Base-by-base conservation (phyloP, 2,113 vertebrate genomes). In the Cephalophus harveyi region DNA sequence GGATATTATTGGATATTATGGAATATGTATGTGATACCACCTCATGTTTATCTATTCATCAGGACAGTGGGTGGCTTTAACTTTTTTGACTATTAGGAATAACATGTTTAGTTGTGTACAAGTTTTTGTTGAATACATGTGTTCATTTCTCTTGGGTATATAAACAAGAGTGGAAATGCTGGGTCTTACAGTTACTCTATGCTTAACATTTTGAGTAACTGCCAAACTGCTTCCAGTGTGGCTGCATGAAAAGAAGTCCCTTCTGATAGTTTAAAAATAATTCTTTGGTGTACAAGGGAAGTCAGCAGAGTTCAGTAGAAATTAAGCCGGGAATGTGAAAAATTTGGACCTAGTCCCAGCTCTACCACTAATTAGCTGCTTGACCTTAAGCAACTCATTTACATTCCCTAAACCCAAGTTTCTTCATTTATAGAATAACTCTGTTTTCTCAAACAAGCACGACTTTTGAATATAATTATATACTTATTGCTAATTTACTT, bases 321-420 rank as follows among this genome's bases (percentile, higher is more conserved):
- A 96, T 78, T 67, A 83, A 96, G 89, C 14, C 19, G 60, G 40
- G 52, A 79, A 27, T 12, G 40, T 59, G n/a, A 90, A 95, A 71
- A 57, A 21, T 85, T 83, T 95, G 94, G 62, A 93, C 48, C 40
- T 82, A 6, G 64, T 97, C 89, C 89, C 93, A 94, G 86, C 30
- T 89, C 40, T 54, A 48, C 30, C 30, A n/a, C 87, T 97, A 98
- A 97, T 97, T 98, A 97, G 86, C 46, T 84, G 79, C 92, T 91
- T 98, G 97, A 96, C 94, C 96, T 98, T 97, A 96, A 95, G 92
- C 83, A 98, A 81, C 62, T 97, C 83, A 98, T 96, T 97, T 97
- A 55, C 83, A 97, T 95, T 97, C 40, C 95, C 54, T 81, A 91
- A 90, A 78, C 46, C 74, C 33, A 84, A 76, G 85, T 97, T 93